Conservation (phyloP, 2,113 vertebrate genomes). For the Procavia capensis region DNA sequence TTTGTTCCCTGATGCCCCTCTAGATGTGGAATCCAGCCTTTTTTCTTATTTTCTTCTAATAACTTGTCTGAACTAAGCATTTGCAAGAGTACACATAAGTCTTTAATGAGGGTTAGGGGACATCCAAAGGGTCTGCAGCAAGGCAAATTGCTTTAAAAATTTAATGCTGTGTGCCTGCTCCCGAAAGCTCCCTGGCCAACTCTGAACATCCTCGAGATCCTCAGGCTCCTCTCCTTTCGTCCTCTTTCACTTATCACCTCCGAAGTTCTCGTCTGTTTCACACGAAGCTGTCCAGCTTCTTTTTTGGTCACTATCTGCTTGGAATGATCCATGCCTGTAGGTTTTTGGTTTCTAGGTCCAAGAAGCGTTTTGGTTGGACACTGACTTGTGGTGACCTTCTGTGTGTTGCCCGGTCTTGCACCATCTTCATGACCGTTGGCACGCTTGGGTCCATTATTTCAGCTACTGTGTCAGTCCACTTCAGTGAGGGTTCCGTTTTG, state of each 20-base stretch:
- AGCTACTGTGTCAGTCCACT: neutral
- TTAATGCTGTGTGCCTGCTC: neutral
- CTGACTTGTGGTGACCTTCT: neutral
- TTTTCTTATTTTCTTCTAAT: constrained; percentile 20
- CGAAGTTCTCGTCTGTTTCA: neutral
- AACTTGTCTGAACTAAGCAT: neutral
- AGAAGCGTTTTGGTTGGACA: neutral
- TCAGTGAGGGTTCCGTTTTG: neutral
- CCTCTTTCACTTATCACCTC: neutral
- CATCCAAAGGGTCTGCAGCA: neutral
- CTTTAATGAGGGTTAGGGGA: neutral
- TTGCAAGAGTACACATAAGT: neutral
- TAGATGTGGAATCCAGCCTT: neutral
- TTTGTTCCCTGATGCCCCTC: neutral
- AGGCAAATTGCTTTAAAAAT: neutral
- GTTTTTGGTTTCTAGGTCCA: neutral
- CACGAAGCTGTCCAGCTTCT: neutral
- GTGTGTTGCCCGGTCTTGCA: neutral
- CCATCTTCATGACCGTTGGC: neutral
- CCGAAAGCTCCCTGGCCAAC: neutral
- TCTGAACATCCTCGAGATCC: neutral
- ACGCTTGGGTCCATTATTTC: neutral
- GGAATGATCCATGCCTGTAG: neutral
- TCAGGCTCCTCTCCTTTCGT: neutral
- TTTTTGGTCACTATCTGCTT: neutral